A percentile compares a stretch with the other conserved stretches of the same genome.
Conservation (phyloP, 2,888 invertebrate species). For the Spodoptera littoralis region DNA sequence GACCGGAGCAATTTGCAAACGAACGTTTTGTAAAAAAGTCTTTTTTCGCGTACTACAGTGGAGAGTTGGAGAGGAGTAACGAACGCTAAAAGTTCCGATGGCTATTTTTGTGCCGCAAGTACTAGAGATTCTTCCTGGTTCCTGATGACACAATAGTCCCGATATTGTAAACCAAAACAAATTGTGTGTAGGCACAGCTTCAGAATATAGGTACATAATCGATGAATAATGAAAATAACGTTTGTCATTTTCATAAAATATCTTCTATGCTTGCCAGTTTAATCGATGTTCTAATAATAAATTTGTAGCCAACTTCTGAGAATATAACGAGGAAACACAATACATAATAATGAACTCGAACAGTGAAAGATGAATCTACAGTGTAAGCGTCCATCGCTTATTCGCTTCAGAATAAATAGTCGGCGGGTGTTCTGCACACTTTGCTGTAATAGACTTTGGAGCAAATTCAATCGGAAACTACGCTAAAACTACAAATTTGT, state of each 20-base stretch:
- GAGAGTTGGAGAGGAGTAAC: slow-evolving; percentile 14
- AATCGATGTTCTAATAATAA: slow-evolving; percentile 60
- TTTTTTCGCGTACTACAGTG: slow-evolving; percentile 33
- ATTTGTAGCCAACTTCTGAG: slow-evolving; percentile 63
- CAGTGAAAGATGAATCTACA: slow-evolving; percentile 63
- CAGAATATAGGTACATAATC: slow-evolving; percentile 14
- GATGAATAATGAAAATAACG: slow-evolving; percentile 17
- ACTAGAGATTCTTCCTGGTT: slow-evolving; percentile 16
- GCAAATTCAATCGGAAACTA: slow-evolving; percentile 62
- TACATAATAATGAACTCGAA: slow-evolving; percentile 66
- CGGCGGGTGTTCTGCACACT: slow-evolving; percentile 39
- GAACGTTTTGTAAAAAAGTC: slow-evolving; percentile 56
- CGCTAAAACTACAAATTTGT: slow-evolving; percentile 57
- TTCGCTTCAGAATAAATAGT: slow-evolving; percentile 50
- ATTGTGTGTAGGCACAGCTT: neutral
- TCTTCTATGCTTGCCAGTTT: slow-evolving; percentile 37
- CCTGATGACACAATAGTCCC: slow-evolving; percentile 5
- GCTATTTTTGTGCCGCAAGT: slow-evolving; percentile 26
- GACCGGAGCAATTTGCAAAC: slow-evolving; percentile 67
- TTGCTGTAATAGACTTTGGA: slow-evolving; percentile 49
- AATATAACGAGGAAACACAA: slow-evolving; percentile 65
- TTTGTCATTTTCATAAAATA: slow-evolving; percentile 31
- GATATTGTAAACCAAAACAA: slow-evolving; percentile 3
- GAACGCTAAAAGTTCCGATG: slow-evolving; percentile 17
- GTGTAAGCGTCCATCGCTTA: slow-evolving; percentile 46